Percentiles rank a stretch among this genome's conserved stretches.
These are phyloP conservation scores for Gallinago undulata DNA, from an alignment of 2,113 vertebrate species.

Conservation along the genomic window DNA sequence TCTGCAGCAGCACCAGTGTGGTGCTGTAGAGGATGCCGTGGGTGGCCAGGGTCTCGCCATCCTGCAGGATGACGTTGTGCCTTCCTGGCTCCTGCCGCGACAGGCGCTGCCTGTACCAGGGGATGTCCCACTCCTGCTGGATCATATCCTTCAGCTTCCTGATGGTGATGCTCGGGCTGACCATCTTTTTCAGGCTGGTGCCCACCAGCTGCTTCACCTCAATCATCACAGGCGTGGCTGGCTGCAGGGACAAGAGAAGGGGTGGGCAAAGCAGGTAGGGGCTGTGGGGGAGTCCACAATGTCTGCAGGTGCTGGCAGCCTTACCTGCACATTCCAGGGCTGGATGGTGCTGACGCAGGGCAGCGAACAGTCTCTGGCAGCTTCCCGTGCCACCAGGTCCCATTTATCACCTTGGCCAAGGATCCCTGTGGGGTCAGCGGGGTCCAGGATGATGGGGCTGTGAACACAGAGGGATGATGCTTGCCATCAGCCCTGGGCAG, in stretches of 20 bases:
- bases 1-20: neutral
- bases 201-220: neutral
- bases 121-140: neutral
- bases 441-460: constrained; percentile 55
- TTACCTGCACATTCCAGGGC: constrained; percentile 36
- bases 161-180: neutral
- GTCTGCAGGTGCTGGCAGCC: neutral
- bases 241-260: neutral
- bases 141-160: neutral
- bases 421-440: constrained; percentile 33
- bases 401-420: constrained; percentile 10
- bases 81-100: accelerated
- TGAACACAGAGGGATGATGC: neutral
- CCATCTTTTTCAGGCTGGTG: accelerated
- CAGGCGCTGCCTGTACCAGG: neutral
- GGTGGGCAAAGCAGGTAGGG: neutral
- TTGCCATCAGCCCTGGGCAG: neutral
- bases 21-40: neutral
- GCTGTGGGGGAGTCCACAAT: accelerated
- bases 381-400: neutral
- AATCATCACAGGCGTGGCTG: neutral
- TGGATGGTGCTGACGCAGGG: accelerated
- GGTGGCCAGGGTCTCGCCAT: neutral
- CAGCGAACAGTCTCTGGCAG: accelerated
- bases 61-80: neutral